Evolutionary conservation across 2,888 invertebrate genomes (phyloP), one percentile per base, ranked within the genome.

Genomic region (Aleiodes testaceus): DNA sequence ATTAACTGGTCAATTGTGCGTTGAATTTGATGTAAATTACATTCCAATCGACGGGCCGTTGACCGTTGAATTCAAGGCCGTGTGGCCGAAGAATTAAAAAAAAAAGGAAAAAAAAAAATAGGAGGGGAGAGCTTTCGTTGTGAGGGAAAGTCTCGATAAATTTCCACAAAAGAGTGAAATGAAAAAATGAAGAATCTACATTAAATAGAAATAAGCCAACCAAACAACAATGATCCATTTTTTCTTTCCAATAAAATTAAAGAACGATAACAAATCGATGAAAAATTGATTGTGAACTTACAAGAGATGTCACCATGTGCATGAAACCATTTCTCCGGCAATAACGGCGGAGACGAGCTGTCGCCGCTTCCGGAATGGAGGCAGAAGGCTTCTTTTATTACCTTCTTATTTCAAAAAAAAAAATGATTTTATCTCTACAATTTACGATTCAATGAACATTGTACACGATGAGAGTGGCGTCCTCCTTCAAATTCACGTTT

Each of bases 261-360:
- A 11, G 9, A 59, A 36, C 12, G 16, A 11, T 22, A 30, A 42
- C 11, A 59, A n/a, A 59, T 36, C 18, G 49, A 52, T 36, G 45
- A 55, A 53, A 30, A 22, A 69, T 14, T 45, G 22, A 44, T 42
- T 11, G 36, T 47, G 74, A 77, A 83, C 82, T 83, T 77, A 83
- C 83, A 79, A 78, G 79, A 76, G 78, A 79, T 82, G 79, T 84
- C 82, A 84, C 80, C 84, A 84, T 83, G 81, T 84, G 84, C 81
- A 80, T 75, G 76, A 73, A 76, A 80, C 76, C 83, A 84, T 84
- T 77, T 74, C 74, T 70, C 74, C 73, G 66, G 66, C 69, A 67
- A 67, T 52, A 70, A 72, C 36, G 22, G 68, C 69, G 72, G 66
- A 69, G 52, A 69, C 65, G 64, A 65, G 44, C 16, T 66, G 72